Conservation (phyloP, 2,797 vertebrate genomes). For the Halcyon leucocephala region DNA sequence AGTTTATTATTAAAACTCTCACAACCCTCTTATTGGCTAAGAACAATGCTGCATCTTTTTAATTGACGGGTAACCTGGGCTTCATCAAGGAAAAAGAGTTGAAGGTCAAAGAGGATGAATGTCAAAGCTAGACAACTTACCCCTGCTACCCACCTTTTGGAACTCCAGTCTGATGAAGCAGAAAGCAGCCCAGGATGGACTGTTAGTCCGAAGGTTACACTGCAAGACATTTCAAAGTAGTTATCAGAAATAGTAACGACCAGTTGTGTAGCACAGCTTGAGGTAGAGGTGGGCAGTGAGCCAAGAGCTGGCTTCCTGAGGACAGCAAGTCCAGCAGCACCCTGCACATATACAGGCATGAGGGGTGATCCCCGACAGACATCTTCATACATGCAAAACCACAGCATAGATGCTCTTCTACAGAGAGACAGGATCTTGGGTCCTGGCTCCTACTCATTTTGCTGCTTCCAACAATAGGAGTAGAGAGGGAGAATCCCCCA, state of each 20-base stretch:
- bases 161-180: background rate
- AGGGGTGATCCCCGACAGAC: background rate
- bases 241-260: background rate
- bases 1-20: background rate
- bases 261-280: background rate
- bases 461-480: background rate
- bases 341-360: fast-evolving
- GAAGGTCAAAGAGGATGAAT: background rate
- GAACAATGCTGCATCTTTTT: background rate
- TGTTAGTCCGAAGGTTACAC: background rate
- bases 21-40: background rate
- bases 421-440: background rate
- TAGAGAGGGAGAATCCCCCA: background rate
- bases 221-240: background rate
- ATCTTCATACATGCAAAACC: fast-evolving
- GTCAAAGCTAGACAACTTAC: background rate
- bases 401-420: background rate
- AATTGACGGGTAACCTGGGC: background rate
- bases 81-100: background rate
- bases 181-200: background rate
- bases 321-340: background rate
- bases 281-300: background rate
- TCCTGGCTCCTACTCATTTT: background rate
- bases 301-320: background rate
- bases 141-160: background rate